phyloP scores from a whole-genome alignment of 2,113 vertebrate genomes.

The Periophthalmus modestus region DNA sequence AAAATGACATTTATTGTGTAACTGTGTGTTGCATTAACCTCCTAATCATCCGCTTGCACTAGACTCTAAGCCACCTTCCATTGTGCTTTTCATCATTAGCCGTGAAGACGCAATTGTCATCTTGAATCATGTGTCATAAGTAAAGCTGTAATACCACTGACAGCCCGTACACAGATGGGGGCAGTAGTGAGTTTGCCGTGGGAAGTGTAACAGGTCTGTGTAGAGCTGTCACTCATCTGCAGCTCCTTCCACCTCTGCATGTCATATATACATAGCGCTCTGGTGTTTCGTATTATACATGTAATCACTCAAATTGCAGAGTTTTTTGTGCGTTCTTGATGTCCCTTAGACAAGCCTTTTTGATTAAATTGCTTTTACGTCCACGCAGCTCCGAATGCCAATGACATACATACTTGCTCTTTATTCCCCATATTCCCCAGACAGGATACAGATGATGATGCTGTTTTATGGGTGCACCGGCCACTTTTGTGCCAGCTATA shows the following conservation, averaged over 20 bases:
- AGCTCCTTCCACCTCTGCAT: conserved; percentile 29
- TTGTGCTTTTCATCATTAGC: neutral
- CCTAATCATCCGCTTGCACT: neutral
- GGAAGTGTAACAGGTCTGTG: conserved; percentile 67
- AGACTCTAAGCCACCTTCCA: neutral
- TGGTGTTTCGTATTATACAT: conserved; percentile 40
- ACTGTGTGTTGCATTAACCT: neutral
- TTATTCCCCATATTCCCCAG: conserved; percentile 5
- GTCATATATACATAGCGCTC: conserved; percentile 39
- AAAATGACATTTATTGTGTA: neutral
- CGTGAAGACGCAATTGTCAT: conserved; percentile 20
- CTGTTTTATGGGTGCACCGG: conserved; percentile 26
- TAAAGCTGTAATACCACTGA: conserved; percentile 62
- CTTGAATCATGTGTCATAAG: conserved; percentile 59
- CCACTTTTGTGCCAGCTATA: conserved; percentile 34
- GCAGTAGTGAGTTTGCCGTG: conserved; percentile 58
- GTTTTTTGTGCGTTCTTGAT: neutral
- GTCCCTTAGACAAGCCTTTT: conserved; percentile 17
- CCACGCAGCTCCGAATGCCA: conserved; percentile 18
- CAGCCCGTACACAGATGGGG: conserved; percentile 61
- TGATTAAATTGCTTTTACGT: conserved; percentile 29
- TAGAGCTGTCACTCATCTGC: conserved; percentile 60
- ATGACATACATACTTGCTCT: conserved; percentile 23
- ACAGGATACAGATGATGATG: conserved; percentile 3
- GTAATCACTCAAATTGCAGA: conserved; percentile 36